These are phyloP conservation scores for Phrynocephalus forsythii DNA, from an alignment of 2,797 vertebrate genomes.

Conservation along the genomic window DNA sequence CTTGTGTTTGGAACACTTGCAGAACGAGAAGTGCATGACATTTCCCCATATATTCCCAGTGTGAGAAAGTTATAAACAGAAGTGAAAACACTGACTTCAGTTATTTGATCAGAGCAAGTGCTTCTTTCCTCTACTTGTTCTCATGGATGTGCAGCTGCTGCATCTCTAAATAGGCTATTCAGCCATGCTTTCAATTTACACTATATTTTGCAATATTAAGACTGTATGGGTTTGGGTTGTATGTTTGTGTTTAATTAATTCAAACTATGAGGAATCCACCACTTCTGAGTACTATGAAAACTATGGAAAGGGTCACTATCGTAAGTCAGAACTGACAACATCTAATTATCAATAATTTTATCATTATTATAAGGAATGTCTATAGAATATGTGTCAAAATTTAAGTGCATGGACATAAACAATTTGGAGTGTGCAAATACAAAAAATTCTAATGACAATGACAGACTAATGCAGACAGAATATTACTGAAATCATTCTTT, in stretches of 20 bases:
- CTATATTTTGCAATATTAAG: slow-evolving; percentile 26
- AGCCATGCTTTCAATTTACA: slow-evolving; percentile 42
- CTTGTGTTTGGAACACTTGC: slow-evolving; percentile 26
- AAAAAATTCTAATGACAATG: too few relatives aligned
- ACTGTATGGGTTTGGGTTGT: neutral
- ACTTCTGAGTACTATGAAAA: too few relatives aligned
- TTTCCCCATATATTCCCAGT: slow-evolving; percentile 8
- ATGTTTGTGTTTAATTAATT: neutral
- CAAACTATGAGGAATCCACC: neutral
- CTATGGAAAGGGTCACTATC: too few relatives aligned
- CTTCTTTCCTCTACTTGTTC: slow-evolving; percentile 41
- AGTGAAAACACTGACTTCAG: slow-evolving; percentile 14
- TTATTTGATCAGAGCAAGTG: slow-evolving; percentile 45
- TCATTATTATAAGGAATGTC: too few relatives aligned
- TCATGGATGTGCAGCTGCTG: slow-evolving; percentile 32
- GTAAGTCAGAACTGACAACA: too few relatives aligned
- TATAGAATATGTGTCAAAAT: neutral
- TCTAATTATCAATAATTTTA: too few relatives aligned
- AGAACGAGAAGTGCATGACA: slow-evolving; percentile 15
- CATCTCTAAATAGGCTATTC: slow-evolving; percentile 43
- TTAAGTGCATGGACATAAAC: neutral
- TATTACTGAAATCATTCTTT: neutral
- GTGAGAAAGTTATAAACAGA: slow-evolving; percentile 28
- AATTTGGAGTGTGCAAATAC: neutral
- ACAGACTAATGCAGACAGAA: too few relatives aligned